Evolutionary conservation across 1,140 invertebrate genomes (phyloP).

Genomic region (Drosophila willistoni): DNA sequence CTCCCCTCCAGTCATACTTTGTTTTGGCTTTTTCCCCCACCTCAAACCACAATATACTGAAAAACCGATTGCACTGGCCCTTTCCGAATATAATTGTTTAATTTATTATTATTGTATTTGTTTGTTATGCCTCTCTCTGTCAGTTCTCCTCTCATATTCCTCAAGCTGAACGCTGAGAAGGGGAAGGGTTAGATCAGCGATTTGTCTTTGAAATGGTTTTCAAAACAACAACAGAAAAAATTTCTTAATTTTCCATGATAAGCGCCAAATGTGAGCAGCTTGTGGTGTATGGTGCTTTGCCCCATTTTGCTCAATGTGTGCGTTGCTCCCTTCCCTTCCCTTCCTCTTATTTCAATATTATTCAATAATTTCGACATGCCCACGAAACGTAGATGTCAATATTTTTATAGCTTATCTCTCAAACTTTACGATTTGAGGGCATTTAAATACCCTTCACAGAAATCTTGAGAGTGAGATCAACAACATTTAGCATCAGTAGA

Average conservation of each 20-base stretch:
- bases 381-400: constrained; percentile 53
- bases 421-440: constrained; percentile 9
- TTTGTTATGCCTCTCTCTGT: constrained; percentile 64
- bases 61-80: constrained; percentile 18
- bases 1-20: constrained; percentile 10
- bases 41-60: constrained; percentile 7
- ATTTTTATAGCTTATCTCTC: constrained; percentile 76
- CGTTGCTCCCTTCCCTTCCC: constrained; percentile 1
- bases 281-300: background rate
- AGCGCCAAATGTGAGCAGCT: constrained; percentile 48
- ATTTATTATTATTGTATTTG: constrained; percentile 75
- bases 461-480: constrained; percentile 3
- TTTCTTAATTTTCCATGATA: constrained; percentile 66
- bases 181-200: constrained; percentile 24
- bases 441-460: background rate
- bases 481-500: background rate
- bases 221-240: constrained; percentile 50
- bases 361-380: constrained; percentile 74
- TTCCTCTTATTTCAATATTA: constrained; percentile 31
- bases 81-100: constrained; percentile 70
- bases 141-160: constrained; percentile 20
- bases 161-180: background rate
- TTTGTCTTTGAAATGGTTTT: constrained; percentile 70
- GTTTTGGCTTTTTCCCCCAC: constrained; percentile 36
- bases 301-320: constrained; percentile 23